Base-by-base conservation (phyloP, 2,888 invertebrate species). In the Lapara coniferarum region DNA sequence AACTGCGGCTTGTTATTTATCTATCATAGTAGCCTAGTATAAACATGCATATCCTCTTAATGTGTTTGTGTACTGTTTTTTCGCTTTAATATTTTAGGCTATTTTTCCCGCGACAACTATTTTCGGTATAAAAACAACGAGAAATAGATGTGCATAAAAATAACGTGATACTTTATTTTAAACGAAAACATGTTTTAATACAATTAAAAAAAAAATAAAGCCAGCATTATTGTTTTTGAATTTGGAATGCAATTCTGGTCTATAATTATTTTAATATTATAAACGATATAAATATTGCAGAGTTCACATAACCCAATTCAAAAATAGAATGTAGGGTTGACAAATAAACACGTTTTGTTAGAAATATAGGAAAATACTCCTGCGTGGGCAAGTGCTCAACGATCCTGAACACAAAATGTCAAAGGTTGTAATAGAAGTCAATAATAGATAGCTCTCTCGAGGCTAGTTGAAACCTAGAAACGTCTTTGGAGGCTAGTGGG, bases 351-450 rank as follows among this genome's bases (percentile, higher is more conserved):
- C 46, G 44, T 59, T 59, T 59, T 59, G 46, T 46, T 44, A 59
- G 59, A 16, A 59, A 46, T 59, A 59, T 59, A n/a, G 16, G 49
- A 63, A 63, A 46, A 49, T 63, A 19, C 19, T 49, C 16, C 16
- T 63, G 49, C 63, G 63, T 63, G 63, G 63, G 63, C 19, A 63
- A 19, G 46, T 49, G 49, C 13, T 63, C 46, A 49, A 13, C 63
- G 63, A 12, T 59, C 46, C 59, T 59, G 59, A 63, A 63, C 63
- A 19, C 49, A 46, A 63, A 63, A 63, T 63, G 63, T 63, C 63
- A 63, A 63, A 63, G 63, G 63, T 63, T 63, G 63, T 13, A 13
- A 63, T 49, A 63, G 16, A 46, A 44, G 46, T 16, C 46, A 49
- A 58, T 58, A 59, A 59, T 59, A 59, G 56, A 59, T 59, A 59